Evolutionary conservation across 2,113 vertebrate genomes (phyloP), one percentile per base, ranked within the genome.

Genomic region (Nerophis ophidion): DNA sequence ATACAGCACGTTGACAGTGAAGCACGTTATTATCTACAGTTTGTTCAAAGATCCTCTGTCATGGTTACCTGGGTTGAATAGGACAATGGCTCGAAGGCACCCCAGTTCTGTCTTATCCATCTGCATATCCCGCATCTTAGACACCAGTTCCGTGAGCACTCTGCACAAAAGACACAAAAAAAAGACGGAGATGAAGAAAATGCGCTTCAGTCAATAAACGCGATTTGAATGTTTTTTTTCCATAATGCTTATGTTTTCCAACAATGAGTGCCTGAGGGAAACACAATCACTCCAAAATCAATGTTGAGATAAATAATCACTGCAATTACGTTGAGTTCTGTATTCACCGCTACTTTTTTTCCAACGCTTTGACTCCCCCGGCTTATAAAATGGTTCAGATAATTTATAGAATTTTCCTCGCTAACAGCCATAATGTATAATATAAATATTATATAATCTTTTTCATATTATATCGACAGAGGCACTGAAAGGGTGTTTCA

Each of bases 71-170:
- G 97, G 97, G 86, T 99, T 99, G 84, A 99, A 99, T 72, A 99
- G 94, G 53, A 98, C 95, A 0, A 99, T 98, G 33, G 97, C 96
- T 47, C 96, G 90, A 80, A 99, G 92, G 85, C 97, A 99, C 71
- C 97, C 96, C 77, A 99, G 90, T 83, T 99, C 97, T 0, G 96
- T 96, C 91, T 99, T 99, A 88, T 99, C 97, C 97, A 99, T 99
- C 89, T 96, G 94, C 97, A 99, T 98, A 87, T 98, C 97, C 75
- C 95, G 83, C 96, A 98, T 99, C 89, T 99, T 99, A 12, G 97
- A 99, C 83, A 99, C 97, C 26, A 99, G 90, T 50, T 99, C 97
- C 36, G 97, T 99, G 80, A 99, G 90, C 81, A 99, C 97, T 84
- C 97, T 99, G 79, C 4, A 70, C 45, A 65, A 62, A 67, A 65